Base-by-base conservation (phyloP, 2,888 invertebrate genomes). In the Sylvicola cinctus region DNA sequence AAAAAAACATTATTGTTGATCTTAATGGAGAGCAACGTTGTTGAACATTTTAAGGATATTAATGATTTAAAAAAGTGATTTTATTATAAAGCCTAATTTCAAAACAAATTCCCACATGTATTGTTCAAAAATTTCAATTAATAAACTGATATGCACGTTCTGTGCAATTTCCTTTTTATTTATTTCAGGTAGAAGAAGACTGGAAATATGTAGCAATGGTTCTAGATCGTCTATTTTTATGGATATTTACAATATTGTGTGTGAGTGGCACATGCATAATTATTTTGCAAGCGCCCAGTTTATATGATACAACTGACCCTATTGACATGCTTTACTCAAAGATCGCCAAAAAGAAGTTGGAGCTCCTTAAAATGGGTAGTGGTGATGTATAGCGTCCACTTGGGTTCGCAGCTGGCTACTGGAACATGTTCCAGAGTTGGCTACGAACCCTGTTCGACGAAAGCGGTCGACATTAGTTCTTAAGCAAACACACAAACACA, bases 171-270 rank as follows among this genome's bases (percentile, higher is more conserved):
- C 38, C 34, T 29, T 39, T 33, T 42, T 39, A 16, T 39, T 5
- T 16, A 5, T 28, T 28, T 8, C 61, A 87, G 87, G 84, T 88
- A 49, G 84, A 83, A 59, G 90, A 91, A 62, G 95, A 95, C 62
- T 95, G 95, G 95, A 93, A 93, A 59, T 95, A 90, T 65, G 90
- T 95, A 38, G 76, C 76, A 36, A 55, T 93, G 88, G 93, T 95
- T 42, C 67, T 95, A 56, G 95, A 95, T 63, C 73, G 95, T 49
- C 71, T 95, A 49, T 95, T 95, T 64, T 70, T 95, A 46, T 90
- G 88, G 74, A 74, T 87, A 49, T 95, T 95, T 64, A 83, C 91
- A 53, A 68, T 88, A 54, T 87, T 88, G 44, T 93, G 91, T 60
- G 70, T 93, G 42, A 61, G 87, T 40, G 93, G 93, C 42, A 91